Conservation (phyloP, 2,797 vertebrate genomes). For the Steatocranus sp. region DNA sequence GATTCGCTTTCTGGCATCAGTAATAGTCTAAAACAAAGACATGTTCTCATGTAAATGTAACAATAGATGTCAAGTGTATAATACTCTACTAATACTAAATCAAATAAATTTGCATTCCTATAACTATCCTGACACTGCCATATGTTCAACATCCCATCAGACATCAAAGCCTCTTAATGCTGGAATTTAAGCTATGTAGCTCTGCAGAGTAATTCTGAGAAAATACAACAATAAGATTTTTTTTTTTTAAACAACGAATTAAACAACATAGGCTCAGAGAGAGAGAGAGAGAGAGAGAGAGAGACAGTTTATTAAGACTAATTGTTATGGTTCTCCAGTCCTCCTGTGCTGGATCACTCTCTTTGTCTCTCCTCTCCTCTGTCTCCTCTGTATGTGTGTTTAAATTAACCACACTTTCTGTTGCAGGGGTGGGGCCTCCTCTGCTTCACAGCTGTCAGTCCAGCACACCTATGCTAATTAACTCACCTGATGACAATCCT, state of each 20-base stretch:
- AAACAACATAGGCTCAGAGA: neutral
- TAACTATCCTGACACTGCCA: neutral
- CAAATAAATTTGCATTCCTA: neutral
- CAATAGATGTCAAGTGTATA: neutral
- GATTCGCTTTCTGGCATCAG: neutral
- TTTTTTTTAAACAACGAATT: rapidly evolving
- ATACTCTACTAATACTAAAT: neutral
- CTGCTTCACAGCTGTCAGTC: no score
- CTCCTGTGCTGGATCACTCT: no score
- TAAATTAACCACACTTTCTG: no score
- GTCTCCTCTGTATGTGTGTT: no score
- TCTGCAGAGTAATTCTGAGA: neutral
- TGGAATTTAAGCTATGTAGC: neutral
- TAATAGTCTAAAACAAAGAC: neutral
- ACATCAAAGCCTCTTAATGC: neutral
- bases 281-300: neutral
- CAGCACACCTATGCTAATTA: no score
- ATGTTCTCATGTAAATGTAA: neutral
- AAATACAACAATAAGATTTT: neutral
- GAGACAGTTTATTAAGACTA: neutral
- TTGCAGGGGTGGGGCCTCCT: no score
- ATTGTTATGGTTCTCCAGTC: neutral
- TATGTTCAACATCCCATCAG: neutral
- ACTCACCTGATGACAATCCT: no score
- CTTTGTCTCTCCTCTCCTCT: no score